Base-by-base conservation (phyloP, 2,797 vertebrate species). In the Mormyrops boulengeri region DNA sequence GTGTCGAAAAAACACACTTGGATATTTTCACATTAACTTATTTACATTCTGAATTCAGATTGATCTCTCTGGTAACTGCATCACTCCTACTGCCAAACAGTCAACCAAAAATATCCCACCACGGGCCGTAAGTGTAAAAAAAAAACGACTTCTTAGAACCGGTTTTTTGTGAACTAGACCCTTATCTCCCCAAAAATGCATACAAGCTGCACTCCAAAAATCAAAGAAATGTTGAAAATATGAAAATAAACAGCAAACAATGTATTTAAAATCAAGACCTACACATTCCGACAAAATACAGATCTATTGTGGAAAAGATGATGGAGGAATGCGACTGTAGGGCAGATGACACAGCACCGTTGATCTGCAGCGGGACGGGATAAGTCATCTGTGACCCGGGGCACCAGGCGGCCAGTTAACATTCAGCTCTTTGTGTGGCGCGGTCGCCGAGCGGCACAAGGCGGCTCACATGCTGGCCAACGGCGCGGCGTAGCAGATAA, bases 401-500 rank as follows among this genome's bases (percentile, higher is more conserved):
- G 55, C 34, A 14, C 30, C 57, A 30, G 26, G 22, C n/a, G 62
- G 88, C 47, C 55, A 89, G 91, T 91, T 90, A 90, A 90, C 90
- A 92, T 91, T 90, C 90, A 66, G 52, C 85, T 88, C 87, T 66
- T 89, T 90, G 85, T 87, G 34, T 8, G 53, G 34, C 1, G 1
- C 2, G 7, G 38, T 88, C 91, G 89, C 85, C 88, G 90, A 87
- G 88, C 60, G 88, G 92, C 90, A 88, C 89, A 86, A 49, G 87
- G 62, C 82, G 88, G 62, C 85, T 90, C 93, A 50, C 92, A 85
- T 89, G 41, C 57, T 89, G 90, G 66, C 88, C 57, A 80, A 89
- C 82, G 90, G 88, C 89, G 62, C 88, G 86, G 89, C 88, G 60
- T 88, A 88, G 53, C 66, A 62, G 89, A 91, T 90, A 89, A 93